A percentile compares a stretch with the other conserved stretches of the same genome.
Conservation (phyloP, 1,140 invertebrate species). For the Solenopsis invicta region DNA sequence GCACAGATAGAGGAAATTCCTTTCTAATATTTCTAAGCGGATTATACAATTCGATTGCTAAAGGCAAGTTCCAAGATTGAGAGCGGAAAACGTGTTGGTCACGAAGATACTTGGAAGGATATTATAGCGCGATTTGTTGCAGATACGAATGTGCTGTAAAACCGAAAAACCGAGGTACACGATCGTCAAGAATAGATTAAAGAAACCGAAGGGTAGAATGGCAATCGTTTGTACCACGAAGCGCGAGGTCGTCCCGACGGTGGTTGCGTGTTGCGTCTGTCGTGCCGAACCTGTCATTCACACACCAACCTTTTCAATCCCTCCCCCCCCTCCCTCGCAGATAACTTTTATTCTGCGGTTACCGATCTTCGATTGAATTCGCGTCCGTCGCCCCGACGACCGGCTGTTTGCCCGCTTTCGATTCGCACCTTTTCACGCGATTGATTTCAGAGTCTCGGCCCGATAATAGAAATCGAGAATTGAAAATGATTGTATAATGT, state of each 20-base stretch:
- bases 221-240: constrained; percentile 85
- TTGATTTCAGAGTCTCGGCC: neutral
- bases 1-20: neutral
- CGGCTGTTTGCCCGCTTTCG: constrained; percentile 73
- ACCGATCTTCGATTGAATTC: constrained; percentile 84
- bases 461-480: neutral
- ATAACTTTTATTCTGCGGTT: constrained; percentile 83
- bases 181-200: constrained; percentile 26
- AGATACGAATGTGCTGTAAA: neutral
- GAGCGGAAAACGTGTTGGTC: neutral
- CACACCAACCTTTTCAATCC: constrained; percentile 82
- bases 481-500: neutral
- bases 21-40: neutral
- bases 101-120: neutral
- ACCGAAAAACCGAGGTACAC: neutral
- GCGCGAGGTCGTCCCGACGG: constrained; percentile 82
- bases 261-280: constrained; percentile 82
- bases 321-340: no score
- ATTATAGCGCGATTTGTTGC: neutral
- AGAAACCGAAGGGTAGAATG: constrained; percentile 23
- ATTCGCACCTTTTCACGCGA: constrained; percentile 57
- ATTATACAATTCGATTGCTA: neutral
- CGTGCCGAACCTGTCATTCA: constrained; percentile 82
- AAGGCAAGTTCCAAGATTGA: neutral
- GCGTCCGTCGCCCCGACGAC: constrained; percentile 72